These are phyloP conservation scores for Strix uralensis DNA, from an alignment of 2,113 vertebrate species.

Conservation along the genomic window DNA sequence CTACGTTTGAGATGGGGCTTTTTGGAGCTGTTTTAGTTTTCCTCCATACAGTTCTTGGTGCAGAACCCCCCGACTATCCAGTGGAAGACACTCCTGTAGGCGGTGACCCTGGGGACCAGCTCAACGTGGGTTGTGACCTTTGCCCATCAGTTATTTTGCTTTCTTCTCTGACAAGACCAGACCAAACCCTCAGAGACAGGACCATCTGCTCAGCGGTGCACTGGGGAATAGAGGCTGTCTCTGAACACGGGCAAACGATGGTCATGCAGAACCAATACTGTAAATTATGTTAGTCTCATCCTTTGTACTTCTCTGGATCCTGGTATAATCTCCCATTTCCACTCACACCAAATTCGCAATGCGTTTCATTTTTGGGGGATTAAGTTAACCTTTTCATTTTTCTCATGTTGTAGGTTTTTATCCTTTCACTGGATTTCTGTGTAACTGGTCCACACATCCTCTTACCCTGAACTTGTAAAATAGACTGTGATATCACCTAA, in stretches of 20 bases:
- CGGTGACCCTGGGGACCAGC: slow-evolving; percentile 66
- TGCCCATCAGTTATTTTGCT: slow-evolving; percentile 52
- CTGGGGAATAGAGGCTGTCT: slow-evolving; percentile 7
- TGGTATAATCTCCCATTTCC: neutral
- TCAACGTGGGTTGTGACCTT: slow-evolving; percentile 59
- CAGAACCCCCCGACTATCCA: slow-evolving; percentile 60
- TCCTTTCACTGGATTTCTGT: slow-evolving; percentile 60
- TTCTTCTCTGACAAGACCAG: slow-evolving; percentile 55
- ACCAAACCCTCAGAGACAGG: slow-evolving; percentile 33
- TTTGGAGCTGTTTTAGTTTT: slow-evolving; percentile 68
- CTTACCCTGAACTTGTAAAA: slow-evolving; percentile 77
- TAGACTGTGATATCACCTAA: slow-evolving; percentile 78
- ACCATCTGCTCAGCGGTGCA: neutral
- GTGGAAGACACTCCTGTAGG: slow-evolving; percentile 66
- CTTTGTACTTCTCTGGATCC: slow-evolving; percentile 55
- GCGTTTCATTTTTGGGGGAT: neutral
- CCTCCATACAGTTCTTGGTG: slow-evolving; percentile 64
- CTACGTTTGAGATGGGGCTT: slow-evolving; percentile 88
- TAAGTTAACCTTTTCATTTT: slow-evolving; percentile 53
- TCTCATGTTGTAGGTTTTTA: slow-evolving; percentile 66
- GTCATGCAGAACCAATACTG: slow-evolving; percentile 25
- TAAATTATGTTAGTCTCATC: slow-evolving; percentile 46
- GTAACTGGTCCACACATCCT: slow-evolving; percentile 67
- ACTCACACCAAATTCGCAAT: neutral
- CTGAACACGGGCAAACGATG: neutral